phyloP scores from a whole-genome alignment of 2,888 invertebrate species.

The Lithosia quadra region DNA sequence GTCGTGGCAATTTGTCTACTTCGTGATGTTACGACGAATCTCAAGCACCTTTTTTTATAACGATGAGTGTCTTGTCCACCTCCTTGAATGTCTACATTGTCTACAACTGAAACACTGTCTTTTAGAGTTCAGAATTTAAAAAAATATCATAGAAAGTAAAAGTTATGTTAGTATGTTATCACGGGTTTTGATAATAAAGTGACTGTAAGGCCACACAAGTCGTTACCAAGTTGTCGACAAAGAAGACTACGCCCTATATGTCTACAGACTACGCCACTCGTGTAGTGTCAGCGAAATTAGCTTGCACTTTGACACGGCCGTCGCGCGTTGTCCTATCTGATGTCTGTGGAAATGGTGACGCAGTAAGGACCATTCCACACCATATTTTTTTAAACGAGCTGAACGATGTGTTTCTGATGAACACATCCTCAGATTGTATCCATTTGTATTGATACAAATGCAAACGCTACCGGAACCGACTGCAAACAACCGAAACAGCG shows the following conservation, averaged over 20 bases:
- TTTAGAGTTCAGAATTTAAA: not conserved
- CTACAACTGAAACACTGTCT: too few species aligned
- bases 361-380: not conserved
- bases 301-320: slow-evolving; percentile 20
- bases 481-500: too few species aligned
- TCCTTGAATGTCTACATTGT: not conserved
- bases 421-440: not conserved
- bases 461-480: not conserved
- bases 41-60: too few species aligned
- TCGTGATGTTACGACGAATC: too few species aligned
- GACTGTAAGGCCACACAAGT: not conserved
- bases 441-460: too few species aligned
- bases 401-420: not conserved
- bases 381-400: not conserved
- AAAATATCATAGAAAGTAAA: not conserved
- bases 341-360: not conserved
- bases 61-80: too few species aligned
- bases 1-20: not conserved
- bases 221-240: not conserved
- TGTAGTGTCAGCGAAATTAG: slow-evolving; percentile 17
- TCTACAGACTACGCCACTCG: not conserved
- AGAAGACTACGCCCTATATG: too few species aligned
- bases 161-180: not conserved
- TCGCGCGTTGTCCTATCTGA: not conserved
- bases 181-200: not conserved